These are phyloP conservation scores for Drosophila subpulchrella DNA, from an alignment of 1,140 invertebrate genomes.

Conservation along the genomic window DNA sequence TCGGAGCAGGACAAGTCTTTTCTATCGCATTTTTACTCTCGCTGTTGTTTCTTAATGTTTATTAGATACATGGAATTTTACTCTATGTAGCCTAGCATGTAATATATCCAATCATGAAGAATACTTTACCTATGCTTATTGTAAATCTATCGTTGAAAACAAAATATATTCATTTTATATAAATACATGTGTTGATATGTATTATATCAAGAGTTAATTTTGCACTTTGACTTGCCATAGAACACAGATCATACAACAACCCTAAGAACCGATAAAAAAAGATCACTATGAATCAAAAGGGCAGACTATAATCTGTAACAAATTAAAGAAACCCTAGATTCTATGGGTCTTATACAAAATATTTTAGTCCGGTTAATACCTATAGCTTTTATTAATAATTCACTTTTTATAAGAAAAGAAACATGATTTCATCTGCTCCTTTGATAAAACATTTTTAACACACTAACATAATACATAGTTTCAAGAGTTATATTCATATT, in stretches of 20 bases:
- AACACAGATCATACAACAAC: constrained; percentile 12
- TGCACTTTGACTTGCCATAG: constrained; percentile 42
- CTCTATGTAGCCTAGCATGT: constrained; percentile 58
- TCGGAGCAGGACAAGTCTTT: constrained; percentile 51
- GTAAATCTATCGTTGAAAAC: constrained; percentile 20
- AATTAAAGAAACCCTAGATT: too few relatives aligned
- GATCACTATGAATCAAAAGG: not conserved
- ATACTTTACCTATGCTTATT: constrained; percentile 39
- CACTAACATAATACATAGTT: constrained; percentile 3
- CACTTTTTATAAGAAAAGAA: not conserved
- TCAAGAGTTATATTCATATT: not conserved
- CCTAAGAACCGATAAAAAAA: not conserved
- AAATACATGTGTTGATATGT: constrained; percentile 21
- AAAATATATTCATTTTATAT: constrained; percentile 12
- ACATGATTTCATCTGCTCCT: not conserved
- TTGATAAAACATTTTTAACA: not conserved
- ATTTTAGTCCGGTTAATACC: too few relatives aligned
- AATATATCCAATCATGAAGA: constrained; percentile 16
- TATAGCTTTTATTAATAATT: too few relatives aligned
- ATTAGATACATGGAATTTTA: constrained; percentile 23
- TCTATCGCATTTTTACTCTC: constrained; percentile 30
- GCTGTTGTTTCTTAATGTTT: constrained; percentile 58
- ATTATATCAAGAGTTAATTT: constrained; percentile 25
- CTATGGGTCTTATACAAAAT: too few relatives aligned
- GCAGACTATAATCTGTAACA: constrained; percentile 2